These are phyloP conservation scores for Cygnus atratus DNA, from an alignment of 2,113 vertebrate species.

Conservation along the genomic window DNA sequence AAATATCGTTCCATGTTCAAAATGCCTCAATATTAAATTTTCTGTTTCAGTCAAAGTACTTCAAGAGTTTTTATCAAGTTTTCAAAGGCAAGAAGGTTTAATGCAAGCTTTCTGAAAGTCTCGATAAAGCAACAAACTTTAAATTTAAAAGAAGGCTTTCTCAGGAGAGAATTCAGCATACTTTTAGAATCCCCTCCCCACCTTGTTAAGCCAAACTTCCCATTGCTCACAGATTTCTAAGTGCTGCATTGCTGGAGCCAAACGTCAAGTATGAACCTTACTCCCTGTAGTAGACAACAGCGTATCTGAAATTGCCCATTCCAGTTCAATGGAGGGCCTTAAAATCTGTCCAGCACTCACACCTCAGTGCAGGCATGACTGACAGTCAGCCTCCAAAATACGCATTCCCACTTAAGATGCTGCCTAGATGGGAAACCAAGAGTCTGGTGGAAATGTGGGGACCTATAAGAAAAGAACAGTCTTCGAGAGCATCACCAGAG, in stretches of 20 bases:
- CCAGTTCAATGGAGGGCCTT: neutral
- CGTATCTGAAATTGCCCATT: neutral
- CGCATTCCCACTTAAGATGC: fast-evolving
- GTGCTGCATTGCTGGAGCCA: neutral
- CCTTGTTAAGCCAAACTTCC: conserved; percentile 5
- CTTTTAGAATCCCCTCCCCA: conserved; percentile 6
- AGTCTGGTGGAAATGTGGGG: neutral
- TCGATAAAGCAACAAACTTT: conserved; percentile 22
- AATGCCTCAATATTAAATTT: conserved; percentile 45
- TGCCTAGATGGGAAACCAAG: neutral
- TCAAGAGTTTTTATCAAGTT: conserved; percentile 10
- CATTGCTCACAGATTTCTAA: neutral
- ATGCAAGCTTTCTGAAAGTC: neutral
- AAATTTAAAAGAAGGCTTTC: neutral
- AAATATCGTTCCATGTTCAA: neutral
- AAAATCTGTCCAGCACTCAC: neutral
- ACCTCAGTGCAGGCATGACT: neutral
- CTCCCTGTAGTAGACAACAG: neutral
- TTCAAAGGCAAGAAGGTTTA: conserved; percentile 45
- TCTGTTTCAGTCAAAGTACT: conserved; percentile 45
- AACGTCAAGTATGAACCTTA: neutral
- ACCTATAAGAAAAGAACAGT: neutral
- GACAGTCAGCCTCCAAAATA: neutral
- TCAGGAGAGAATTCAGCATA: neutral
- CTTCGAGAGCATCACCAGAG: neutral